A percentile compares a stretch with the other conserved stretches of the same genome.
phyloP scores from a whole-genome alignment of 2,888 invertebrate species.

The Zygogramma bicolorata region DNA sequence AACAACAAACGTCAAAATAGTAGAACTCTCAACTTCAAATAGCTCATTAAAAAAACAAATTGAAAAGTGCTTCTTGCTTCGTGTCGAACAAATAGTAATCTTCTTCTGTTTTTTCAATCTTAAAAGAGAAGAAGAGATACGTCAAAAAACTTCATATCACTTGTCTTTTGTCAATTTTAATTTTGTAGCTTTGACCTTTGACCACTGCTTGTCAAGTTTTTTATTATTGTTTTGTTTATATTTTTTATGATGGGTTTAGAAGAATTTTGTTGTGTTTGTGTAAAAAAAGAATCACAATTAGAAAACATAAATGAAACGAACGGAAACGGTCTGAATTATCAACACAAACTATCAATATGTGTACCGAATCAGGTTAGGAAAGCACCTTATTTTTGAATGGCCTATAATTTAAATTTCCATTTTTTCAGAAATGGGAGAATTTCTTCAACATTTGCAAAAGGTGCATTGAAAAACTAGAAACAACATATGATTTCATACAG shows the following conservation, averaged over 20 bases:
- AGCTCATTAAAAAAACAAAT: too few species aligned
- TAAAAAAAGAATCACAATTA: slow-evolving; percentile 38
- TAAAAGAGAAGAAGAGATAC: too few species aligned
- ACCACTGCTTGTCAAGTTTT: too few species aligned
- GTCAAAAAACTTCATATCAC: too few species aligned
- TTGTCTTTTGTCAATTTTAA: too few species aligned
- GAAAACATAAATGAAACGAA: slow-evolving; percentile 40
- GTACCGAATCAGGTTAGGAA: slow-evolving; percentile 42
- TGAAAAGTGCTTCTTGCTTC: too few species aligned
- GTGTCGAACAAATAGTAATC: too few species aligned
- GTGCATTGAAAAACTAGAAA: slow-evolving; percentile 44
- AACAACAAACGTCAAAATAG: too few species aligned
- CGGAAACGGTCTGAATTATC: slow-evolving; percentile 36
- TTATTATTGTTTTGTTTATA: background rate
- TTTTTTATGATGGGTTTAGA: slow-evolving; percentile 30
- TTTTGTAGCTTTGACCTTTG: too few species aligned
- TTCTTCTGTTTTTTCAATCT: too few species aligned
- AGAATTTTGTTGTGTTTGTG: slow-evolving; percentile 50
- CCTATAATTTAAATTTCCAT: background rate
- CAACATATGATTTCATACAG: slow-evolving; percentile 47
- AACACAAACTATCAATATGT: slow-evolving; percentile 48
- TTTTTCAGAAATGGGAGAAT: slow-evolving; percentile 48
- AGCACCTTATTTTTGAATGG: background rate
- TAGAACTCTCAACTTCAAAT: too few species aligned
- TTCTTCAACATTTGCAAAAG: slow-evolving; percentile 44